Conservation (phyloP, 2,113 vertebrate species). For the Tapirus terrestris region DNA sequence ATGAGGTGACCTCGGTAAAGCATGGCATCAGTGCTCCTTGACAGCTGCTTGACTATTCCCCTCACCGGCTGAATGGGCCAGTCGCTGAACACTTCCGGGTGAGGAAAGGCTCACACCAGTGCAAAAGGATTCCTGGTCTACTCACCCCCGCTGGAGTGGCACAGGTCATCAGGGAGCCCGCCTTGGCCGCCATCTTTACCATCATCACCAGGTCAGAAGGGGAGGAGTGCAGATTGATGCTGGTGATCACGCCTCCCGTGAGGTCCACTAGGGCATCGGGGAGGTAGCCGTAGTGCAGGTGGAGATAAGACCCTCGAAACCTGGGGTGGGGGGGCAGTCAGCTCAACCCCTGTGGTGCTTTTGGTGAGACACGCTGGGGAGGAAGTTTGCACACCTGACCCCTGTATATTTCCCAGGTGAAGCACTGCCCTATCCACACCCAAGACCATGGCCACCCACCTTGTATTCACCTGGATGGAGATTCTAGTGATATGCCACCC, state of each 20-base stretch:
- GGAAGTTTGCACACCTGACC: not conserved
- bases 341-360: not conserved
- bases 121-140: not conserved
- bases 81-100: not conserved
- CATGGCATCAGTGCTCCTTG: rapidly evolving
- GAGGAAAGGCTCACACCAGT: not conserved
- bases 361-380: rapidly evolving
- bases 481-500: not conserved
- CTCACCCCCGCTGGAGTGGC: slow-evolving; percentile 87
- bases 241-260: slow-evolving; percentile 92
- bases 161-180: slow-evolving; percentile 90
- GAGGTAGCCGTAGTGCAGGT: slow-evolving; percentile 89
- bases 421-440: no score
- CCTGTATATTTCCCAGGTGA: not conserved
- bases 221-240: slow-evolving; percentile 76
- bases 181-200: slow-evolving; percentile 85
- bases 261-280: slow-evolving; percentile 93
- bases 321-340: slow-evolving; percentile 77
- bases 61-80: not conserved
- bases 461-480: not conserved
- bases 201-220: slow-evolving; percentile 84
- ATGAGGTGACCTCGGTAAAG: rapidly evolving
- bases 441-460: rapidly evolving
- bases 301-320: slow-evolving; percentile 92
- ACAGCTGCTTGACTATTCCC: not conserved